Percentiles rank a stretch among this genome's conserved stretches.
Conservation (phyloP, 2,888 invertebrate genomes). For the Philonicus albiceps region DNA sequence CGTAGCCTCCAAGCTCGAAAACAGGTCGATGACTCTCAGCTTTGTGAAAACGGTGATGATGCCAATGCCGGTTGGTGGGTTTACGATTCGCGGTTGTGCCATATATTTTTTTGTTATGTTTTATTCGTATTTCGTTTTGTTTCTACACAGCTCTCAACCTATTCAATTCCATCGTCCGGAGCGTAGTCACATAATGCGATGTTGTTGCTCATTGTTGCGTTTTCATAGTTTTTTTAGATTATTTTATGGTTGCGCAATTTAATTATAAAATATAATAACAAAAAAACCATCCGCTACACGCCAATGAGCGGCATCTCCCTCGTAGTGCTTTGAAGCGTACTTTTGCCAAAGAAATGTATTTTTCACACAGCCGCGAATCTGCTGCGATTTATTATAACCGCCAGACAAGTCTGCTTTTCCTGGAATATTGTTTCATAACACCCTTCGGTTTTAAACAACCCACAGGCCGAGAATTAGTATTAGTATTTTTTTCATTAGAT, state of each 20-base stretch:
- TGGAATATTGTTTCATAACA: not conserved
- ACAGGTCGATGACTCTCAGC: conserved; percentile 8
- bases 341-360: not conserved
- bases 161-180: not conserved
- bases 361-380: not conserved
- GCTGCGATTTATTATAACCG: not conserved
- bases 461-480: not conserved
- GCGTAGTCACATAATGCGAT: not conserved
- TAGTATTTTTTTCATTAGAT: not conserved
- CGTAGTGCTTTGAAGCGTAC: not conserved
- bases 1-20: conserved; percentile 10
- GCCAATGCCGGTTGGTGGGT: not conserved
- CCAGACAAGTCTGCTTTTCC: not conserved
- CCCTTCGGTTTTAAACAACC: not conserved
- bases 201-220: conserved; percentile 14
- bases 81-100: not conserved
- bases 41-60: conserved; percentile 15
- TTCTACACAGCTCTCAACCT: not conserved
- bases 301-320: not conserved
- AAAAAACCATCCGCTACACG: not conserved
- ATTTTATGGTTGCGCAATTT: conserved; percentile 23
- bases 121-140: not conserved
- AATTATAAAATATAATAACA: not conserved
- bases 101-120: not conserved
- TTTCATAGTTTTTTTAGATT: conserved; percentile 16